Evolutionary conservation across 1,140 invertebrate genomes (phyloP).

Genomic region (Diuraphis noxia): DNA sequence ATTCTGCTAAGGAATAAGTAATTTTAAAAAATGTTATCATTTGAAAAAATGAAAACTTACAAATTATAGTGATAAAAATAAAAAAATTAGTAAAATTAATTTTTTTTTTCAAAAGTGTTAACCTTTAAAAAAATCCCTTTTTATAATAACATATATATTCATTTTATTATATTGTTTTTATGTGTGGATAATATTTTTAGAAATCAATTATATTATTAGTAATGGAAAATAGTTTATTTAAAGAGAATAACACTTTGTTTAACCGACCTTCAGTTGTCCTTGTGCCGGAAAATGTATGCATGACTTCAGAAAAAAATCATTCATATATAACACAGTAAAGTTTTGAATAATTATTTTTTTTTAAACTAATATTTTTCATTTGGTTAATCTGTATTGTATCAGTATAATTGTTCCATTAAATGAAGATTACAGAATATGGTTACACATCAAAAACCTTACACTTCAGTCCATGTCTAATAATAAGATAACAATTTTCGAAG

Average conservation of each 20-base stretch:
- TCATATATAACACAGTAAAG: constrained; percentile 4
- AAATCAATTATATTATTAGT: constrained; percentile 5
- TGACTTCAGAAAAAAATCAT: not conserved
- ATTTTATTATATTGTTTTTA: not conserved
- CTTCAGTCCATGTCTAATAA: not conserved
- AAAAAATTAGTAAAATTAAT: no score
- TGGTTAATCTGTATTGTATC: not conserved
- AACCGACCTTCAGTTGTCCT: not conserved
- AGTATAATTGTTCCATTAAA: constrained; percentile 8
- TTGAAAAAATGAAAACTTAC: no score
- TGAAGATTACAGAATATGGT: not conserved
- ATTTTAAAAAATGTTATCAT: not conserved
- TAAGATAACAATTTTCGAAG: not conserved
- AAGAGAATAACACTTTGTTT: not conserved
- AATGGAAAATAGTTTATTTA: not conserved
- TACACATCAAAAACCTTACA: not conserved
- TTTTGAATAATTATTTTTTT: not conserved
- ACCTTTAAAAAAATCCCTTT: not conserved
- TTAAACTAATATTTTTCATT: not conserved
- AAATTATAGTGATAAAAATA: no score
- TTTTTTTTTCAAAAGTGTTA: not conserved
- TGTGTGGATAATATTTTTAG: not conserved
- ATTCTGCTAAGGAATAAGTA: not conserved
- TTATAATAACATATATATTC: not conserved
- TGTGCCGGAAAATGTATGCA: not conserved